Conservation (phyloP, 2,113 vertebrate species). For the Chaetodon auriga region DNA sequence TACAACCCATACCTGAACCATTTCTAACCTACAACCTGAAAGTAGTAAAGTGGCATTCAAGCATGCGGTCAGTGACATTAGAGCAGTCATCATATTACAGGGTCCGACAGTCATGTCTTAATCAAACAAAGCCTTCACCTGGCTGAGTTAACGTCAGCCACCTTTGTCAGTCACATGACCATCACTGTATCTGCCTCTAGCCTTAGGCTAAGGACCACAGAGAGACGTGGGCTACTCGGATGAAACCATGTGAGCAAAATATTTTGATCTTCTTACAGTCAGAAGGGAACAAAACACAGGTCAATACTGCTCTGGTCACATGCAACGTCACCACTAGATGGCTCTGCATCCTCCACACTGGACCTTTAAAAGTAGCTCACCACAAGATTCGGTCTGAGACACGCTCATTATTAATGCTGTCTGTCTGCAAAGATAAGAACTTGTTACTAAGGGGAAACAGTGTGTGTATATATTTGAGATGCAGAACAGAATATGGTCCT, state of each 20-base stretch:
- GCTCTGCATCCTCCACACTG: no score
- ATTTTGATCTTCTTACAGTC: not conserved
- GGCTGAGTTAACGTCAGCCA: no score
- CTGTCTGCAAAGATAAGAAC: conserved; percentile 43
- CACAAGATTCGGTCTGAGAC: not conserved
- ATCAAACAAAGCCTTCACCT: not conserved
- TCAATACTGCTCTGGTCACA: conserved; percentile 7
- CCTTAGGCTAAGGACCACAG: not conserved
- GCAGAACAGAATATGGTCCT: not conserved
- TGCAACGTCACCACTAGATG: not conserved
- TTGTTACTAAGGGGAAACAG: not conserved
- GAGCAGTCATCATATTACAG: not conserved
- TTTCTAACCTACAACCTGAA: not conserved
- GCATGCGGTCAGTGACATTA: not conserved
- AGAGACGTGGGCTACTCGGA: not conserved
- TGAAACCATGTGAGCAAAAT: not conserved
- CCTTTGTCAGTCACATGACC: not conserved
- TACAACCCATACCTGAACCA: not conserved
- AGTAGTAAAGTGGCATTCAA: not conserved
- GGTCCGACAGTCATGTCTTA: not conserved
- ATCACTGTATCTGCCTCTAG: not conserved
- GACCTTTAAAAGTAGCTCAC: conserved; percentile 3
- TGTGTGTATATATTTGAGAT: not conserved
- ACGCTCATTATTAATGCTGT: conserved; percentile 4
- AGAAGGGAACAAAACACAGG: not conserved